Evolutionary conservation across 2,797 vertebrate species (phyloP), one percentile per base, ranked within the genome.

Genomic region (Poeciliopsis paucimaculata): DNA sequence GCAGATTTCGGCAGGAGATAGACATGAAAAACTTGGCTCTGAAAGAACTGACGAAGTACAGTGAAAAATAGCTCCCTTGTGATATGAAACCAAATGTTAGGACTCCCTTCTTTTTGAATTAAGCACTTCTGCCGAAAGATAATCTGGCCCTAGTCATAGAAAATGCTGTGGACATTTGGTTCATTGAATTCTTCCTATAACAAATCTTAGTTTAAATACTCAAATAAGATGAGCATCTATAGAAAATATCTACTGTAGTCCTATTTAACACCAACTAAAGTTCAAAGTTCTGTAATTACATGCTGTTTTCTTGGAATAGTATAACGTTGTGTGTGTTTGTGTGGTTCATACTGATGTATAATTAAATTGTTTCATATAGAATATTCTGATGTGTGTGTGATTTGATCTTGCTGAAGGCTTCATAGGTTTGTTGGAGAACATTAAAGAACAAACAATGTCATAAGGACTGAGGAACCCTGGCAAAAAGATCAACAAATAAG

Each of bases 1-100:
- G 95, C 36, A 91, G 86, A 34, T 85, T 98, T 28, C 94, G 88
- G 36, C 94, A 93, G 86, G 93, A 96, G 60, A 94, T 96, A 0
- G 94, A 95, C 41, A 95, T 96, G 72, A 96, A 96, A 78, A 94
- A 89, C 41, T 98, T 97, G 97, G 96, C 95, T 6, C 85, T 98
- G 78, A 95, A 92, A 79, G 96, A 98, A 79, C 95, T 98, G 73
- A 91, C 82, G 46, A 94, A 94, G 20, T 90, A 89, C 77, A 90
- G 72, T 0, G 18, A 78, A 36, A 86, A 90, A 66, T 89, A 73
- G 51, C 47, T 70, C 1, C 0, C 0, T 28, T 43, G 23, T 77
- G 79, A 60, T 5, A 23, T 20, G 13, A 41, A 45, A 68, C 76
- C 2, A 3, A 16, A 34, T 7, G 71, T 36, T 31, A 26, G n/a